These are phyloP conservation scores for Gambelia wislizenii DNA, from an alignment of 2,797 vertebrate genomes.

Conservation along the genomic window DNA sequence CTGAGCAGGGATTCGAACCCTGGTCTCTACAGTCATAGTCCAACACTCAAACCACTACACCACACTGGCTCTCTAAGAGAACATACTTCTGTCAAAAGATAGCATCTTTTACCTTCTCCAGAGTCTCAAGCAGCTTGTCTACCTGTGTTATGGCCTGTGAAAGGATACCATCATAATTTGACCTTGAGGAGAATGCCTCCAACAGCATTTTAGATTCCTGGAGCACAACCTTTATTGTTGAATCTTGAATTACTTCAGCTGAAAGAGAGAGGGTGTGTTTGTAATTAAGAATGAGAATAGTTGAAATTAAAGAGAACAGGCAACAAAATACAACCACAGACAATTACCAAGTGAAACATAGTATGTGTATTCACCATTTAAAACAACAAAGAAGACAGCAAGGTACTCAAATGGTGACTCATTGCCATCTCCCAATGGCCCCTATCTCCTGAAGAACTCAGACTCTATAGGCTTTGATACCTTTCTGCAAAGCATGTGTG, in stretches of 20 bases:
- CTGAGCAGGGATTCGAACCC: too few species aligned
- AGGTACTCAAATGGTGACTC: not conserved
- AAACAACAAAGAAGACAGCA: not conserved
- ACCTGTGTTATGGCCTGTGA: slow-evolving; percentile 74
- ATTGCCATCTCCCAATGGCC: not conserved
- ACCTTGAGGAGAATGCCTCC: slow-evolving; percentile 79
- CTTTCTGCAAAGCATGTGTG: not conserved
- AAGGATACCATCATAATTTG: slow-evolving; percentile 79
- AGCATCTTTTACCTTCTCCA: slow-evolving; percentile 73
- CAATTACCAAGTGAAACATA: too few species aligned
- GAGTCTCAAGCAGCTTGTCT: slow-evolving; percentile 64
- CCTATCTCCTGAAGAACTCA: not conserved
- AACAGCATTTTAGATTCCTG: slow-evolving; percentile 77
- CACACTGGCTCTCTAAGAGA: too few species aligned
- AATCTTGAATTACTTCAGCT: slow-evolving; percentile 72
- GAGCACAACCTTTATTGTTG: slow-evolving; percentile 66
- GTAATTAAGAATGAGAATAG: slow-evolving; percentile 26
- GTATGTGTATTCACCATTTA: not conserved
- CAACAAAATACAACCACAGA: not conserved
- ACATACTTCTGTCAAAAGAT: not conserved
- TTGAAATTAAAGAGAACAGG: not conserved
- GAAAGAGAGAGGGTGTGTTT: not conserved
- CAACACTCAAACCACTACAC: too few species aligned
- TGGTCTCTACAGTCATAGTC: too few species aligned
- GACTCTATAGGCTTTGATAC: not conserved